Percentiles rank a stretch among this genome's conserved stretches.
Evolutionary conservation across 1,140 invertebrate genomes (phyloP).

Genomic region (Sweltsa coloradensis): DNA sequence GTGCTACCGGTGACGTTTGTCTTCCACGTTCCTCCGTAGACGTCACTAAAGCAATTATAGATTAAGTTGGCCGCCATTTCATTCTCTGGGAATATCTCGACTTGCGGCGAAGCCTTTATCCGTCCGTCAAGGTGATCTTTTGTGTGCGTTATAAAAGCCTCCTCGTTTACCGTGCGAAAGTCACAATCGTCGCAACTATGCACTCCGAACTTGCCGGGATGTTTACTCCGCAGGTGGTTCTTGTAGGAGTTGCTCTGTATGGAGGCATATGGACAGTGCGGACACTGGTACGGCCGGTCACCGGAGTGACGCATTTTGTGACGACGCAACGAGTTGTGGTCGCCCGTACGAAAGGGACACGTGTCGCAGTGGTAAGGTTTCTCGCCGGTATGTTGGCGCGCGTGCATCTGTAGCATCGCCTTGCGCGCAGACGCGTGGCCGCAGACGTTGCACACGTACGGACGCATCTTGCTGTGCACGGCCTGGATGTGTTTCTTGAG

Average conservation of each 20-base stretch:
- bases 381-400: conserved; percentile 58
- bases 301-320: conserved; percentile 67
- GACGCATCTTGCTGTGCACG: conserved; percentile 64
- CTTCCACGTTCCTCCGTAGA: conserved; percentile 29
- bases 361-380: conserved; percentile 59
- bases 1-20: conserved; percentile 33
- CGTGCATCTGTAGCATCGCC: conserved; percentile 50
- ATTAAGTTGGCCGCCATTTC: conserved; percentile 39
- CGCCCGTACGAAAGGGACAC: conserved; percentile 55
- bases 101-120: conserved; percentile 23
- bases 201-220: conserved; percentile 41
- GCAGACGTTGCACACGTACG: conserved; percentile 60
- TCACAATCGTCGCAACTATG: conserved; percentile 42
- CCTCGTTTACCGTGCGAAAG: conserved; percentile 45
- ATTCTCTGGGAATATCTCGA: conserved; percentile 35
- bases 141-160: conserved; percentile 39
- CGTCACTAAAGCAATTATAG: conserved; percentile 37
- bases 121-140: conserved; percentile 40
- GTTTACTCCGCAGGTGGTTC: conserved; percentile 48
- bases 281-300: conserved; percentile 51
- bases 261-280: conserved; percentile 51
- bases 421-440: conserved; percentile 56
- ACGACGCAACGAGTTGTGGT: conserved; percentile 58
- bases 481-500: conserved; percentile 62
- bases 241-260: conserved; percentile 55